Base-by-base conservation (phyloP, 2,797 vertebrate genomes). In the Macrochelys suwanniensis region DNA sequence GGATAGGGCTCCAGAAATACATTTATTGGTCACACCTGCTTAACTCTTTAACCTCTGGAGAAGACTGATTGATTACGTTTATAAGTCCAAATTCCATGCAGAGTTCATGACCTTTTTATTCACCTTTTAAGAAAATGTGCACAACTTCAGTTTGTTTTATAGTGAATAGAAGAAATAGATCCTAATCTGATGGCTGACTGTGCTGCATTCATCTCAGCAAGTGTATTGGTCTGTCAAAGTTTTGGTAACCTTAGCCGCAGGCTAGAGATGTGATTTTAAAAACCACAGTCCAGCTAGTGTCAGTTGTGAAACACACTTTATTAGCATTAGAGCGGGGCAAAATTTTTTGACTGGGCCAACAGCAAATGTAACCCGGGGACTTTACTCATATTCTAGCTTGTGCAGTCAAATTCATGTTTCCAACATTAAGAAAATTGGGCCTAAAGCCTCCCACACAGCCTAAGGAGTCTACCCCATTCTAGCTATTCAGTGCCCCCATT, bases 21-120 rank as follows among this genome's bases (percentile, higher is more conserved):
- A 77, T 83, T 1, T 1, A 45, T 88, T 68, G 6, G 33, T 42
- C 47, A 68, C 2, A 0, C 1, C 1, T 2, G 1, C n/a, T 9
- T 25, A 42, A 25, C 50, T 85, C 33, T 65, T 85, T 85, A 76
- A 84, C 28, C 51, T 76, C 42, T 45, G 25, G 26, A 47, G 90
- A 77, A 16, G 82, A 47, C 2, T 15, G 13, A 47, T 19, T 15
- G 13, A 47, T 19, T 7, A 68, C 5, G 9, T 47, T 76, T 37
- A 10, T 42, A 2, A 80, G 23, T 77, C 6, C 5, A 78, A 49
- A 42, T 77, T 88, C 84, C 65, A 87, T 4, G 7, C 49, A 56
- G 82, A 85, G 74, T 15, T 4, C 3, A 2, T 26, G 74, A 26
- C 37, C 47, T 47, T 76, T 76, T 25, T 26, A 47, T 47, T 76